Conservation (phyloP, 2,797 vertebrate genomes). For the Momotus momota region DNA sequence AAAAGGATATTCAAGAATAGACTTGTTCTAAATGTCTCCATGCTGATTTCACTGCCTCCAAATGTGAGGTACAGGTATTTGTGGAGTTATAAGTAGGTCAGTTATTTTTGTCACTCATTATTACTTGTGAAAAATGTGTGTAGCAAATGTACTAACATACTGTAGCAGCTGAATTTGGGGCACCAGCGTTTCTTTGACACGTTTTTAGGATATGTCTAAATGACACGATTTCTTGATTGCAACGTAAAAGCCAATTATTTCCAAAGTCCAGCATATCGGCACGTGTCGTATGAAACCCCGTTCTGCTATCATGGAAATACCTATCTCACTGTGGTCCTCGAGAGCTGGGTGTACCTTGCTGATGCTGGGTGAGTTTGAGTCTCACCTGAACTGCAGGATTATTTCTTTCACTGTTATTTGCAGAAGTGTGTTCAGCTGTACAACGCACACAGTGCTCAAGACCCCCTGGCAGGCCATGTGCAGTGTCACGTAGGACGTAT, state of each 20-base stretch:
- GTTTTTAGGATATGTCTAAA: background rate
- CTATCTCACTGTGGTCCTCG: background rate
- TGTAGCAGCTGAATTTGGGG: constrained; percentile 63
- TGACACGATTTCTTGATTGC: background rate
- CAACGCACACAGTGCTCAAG: background rate
- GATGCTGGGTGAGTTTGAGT: background rate
- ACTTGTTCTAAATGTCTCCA: constrained; percentile 69
- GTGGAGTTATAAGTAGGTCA: constrained; percentile 80
- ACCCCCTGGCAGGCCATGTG: background rate
- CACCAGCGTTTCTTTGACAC: background rate
- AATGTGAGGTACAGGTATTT: constrained; percentile 79
- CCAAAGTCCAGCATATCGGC: background rate
- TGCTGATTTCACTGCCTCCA: constrained; percentile 67
- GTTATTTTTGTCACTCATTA: constrained; percentile 84
- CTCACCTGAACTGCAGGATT: background rate
- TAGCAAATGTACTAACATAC: constrained; percentile 65
- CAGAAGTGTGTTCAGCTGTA: background rate
- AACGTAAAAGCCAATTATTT: background rate
- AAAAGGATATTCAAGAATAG: constrained; percentile 73
- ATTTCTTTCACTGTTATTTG: background rate
- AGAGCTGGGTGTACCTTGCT: background rate
- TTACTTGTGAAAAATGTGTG: constrained; percentile 79
- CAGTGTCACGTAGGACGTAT: rapidly evolving
- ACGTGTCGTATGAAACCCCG: background rate
- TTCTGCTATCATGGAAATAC: background rate